Conservation (phyloP, 92 coral and sea anemone species). For the Micromussa lordhowensis region DNA sequence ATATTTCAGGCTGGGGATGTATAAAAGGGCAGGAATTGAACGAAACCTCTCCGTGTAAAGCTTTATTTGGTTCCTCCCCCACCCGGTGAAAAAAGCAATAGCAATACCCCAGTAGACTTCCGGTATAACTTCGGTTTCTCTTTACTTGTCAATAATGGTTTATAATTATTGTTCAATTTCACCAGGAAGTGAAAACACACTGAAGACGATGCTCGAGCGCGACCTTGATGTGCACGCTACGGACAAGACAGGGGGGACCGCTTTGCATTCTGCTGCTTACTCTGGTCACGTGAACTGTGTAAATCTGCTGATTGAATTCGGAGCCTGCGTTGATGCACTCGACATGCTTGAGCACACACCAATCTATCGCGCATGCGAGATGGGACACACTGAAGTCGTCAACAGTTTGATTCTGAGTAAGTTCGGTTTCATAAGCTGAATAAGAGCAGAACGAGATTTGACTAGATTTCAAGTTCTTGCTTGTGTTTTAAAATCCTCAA, state of each 20-base stretch:
- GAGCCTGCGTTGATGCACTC: conserved; percentile 80
- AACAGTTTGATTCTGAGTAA: conserved; percentile 69
- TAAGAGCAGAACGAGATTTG: too few relatives aligned
- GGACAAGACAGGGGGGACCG: conserved; percentile 89
- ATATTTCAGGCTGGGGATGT: too few relatives aligned
- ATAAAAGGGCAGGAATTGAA: too few relatives aligned
- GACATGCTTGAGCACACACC: conserved; percentile 91
- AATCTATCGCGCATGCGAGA: conserved; percentile 92
- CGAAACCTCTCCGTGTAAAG: too few relatives aligned
- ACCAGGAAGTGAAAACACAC: conserved; percentile 64
- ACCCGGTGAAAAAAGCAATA: too few relatives aligned
- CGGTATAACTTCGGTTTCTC: too few relatives aligned
- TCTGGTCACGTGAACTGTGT: conserved; percentile 87
- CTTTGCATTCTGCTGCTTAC: conserved; percentile 88
- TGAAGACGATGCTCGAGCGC: conserved; percentile 76
- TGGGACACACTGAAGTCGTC: conserved; percentile 88
- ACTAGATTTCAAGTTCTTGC: neutral
- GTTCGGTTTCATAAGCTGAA: neutral
- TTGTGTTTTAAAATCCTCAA: too few relatives aligned
- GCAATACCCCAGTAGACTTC: too few relatives aligned
- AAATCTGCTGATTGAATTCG: conserved; percentile 66
- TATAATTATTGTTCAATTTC: neutral
- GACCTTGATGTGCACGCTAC: conserved; percentile 78
- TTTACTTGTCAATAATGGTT: too few relatives aligned
- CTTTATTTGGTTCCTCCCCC: too few relatives aligned